Base-by-base conservation (phyloP, 1,140 invertebrate species). In the Pseudachorutes palmiensis region DNA sequence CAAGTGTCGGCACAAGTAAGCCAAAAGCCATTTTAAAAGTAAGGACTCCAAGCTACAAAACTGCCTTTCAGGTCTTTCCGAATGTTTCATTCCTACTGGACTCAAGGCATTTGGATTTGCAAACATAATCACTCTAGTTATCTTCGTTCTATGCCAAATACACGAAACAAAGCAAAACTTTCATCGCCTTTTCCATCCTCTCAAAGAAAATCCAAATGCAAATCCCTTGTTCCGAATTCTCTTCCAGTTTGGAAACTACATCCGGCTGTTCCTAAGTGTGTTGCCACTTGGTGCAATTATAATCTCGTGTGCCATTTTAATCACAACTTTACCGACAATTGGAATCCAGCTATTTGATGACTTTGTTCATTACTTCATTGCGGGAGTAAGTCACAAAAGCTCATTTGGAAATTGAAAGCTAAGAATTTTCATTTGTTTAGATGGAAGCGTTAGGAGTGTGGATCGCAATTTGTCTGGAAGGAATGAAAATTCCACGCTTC, bases 101-200 rank as follows among this genome's bases (percentile, higher is more conserved):
- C 36, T 41, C 36, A 5, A 19, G 5, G 36, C 19, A 9, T 5
- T 19, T 41, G 51, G 51, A 55, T 19, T 24, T 5, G 3, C 24
- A 16, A 55, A 55, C 24, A 14, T 55, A 24, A 55, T 55, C 24
- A 55, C 51, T 16, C 24, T 55, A 24, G 9, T 55, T 16, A 26
- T 55, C 24, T 55, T 14, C 51, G 5, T 55, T 26, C 12, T 26
- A 14, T 55, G 51, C 24, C 51, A 55, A 24, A 14, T 55, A 12
- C 51, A 55, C 24, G 51, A 55, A 55, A 55, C 51, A 24, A 55
- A 55, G 51, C 51, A 55, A 55, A 55, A 55, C 9, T 55, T 55
- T 55, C 51, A 55, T 24, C 51, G 24, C 5, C 9, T 55, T 26
- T 55, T 16, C 51, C 51, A 22, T 55, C 51, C 51, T 5, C 14